A percentile compares a stretch with the other conserved stretches of the same genome.
phyloP scores from a whole-genome alignment of 2,113 vertebrate species.

The Hucho hucho region DNA sequence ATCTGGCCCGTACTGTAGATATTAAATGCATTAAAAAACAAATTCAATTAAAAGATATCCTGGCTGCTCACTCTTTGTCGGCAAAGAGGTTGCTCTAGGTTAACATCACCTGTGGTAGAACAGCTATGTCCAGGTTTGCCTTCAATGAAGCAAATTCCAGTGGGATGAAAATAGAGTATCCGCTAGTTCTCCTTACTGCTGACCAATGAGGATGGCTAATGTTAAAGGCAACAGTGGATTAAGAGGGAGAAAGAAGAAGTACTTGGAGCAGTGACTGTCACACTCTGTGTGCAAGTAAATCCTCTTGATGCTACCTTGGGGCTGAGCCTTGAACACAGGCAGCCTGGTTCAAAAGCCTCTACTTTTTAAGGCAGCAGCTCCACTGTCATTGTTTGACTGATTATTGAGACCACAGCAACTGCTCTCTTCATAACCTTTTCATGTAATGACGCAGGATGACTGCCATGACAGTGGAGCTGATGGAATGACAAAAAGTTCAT shows the following conservation, averaged over 20 bases:
- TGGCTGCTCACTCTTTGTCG: too few relatives aligned
- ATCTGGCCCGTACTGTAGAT: slow-evolving; percentile 20
- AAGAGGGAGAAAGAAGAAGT: slow-evolving; percentile 17
- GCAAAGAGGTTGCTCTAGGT: too few relatives aligned
- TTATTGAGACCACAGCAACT: too few relatives aligned
- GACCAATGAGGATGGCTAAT: slow-evolving; percentile 8
- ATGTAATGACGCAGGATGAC: too few relatives aligned
- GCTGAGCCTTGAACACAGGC: slow-evolving; percentile 6
- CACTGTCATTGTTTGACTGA: too few relatives aligned
- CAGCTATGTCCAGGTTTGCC: background rate
- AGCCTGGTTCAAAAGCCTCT: background rate
- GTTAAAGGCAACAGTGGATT: slow-evolving; percentile 28
- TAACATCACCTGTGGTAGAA: slow-evolving; percentile 1
- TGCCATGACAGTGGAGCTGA: too few relatives aligned
- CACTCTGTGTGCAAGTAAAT: slow-evolving; percentile 15
- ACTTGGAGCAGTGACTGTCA: background rate
- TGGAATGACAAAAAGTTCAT: too few relatives aligned
- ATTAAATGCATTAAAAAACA: slow-evolving; percentile 12
- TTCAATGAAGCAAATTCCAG: background rate
- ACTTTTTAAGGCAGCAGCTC: too few relatives aligned
- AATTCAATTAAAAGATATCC: too few relatives aligned
- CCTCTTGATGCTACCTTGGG: slow-evolving; percentile 28
- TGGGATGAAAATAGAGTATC: background rate
- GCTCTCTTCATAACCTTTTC: too few relatives aligned
- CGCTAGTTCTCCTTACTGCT: background rate